Evolutionary conservation across 2,113 vertebrate species (phyloP), one percentile per base, ranked within the genome.

Genomic region (Alectura lathami): DNA sequence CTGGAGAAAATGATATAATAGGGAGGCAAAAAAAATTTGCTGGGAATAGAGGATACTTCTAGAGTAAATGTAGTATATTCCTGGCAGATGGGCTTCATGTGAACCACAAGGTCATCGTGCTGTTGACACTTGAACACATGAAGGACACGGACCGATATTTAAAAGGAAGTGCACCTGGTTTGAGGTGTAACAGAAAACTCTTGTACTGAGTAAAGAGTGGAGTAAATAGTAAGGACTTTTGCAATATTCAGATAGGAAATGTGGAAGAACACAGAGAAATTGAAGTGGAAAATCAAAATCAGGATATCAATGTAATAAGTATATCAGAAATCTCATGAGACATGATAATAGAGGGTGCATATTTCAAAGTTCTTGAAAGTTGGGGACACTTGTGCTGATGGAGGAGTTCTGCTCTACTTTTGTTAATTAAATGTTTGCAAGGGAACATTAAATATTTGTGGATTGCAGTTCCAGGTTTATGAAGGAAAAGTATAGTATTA

Each of bases 301-400:
- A 67, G 27, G 34, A 15, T 57, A 36, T 63, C 8, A 34, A 22
- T 24, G 3, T 36, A 50, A 69, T 10, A 77, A 27, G 15, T 60
- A 7, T 30, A 30, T 54, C 20, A 56, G 72, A 67, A 90, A 56
- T 16, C 63, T 72, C 29, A 38, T 50, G 47, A 17, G 7, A 54
- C 6, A 10, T 30, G 8, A 21, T 53, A 51, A n/a, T 64, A 11
- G 0, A 1, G 30, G 27, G 42, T 0, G 1, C 26, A n/a, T n/a
- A n/a, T n/a, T n/a, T n/a, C n/a, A n/a, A n/a, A n/a, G n/a, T 40
- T 68, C 32, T 57, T 43, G 42, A 56, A 84, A 60, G 32, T 21
- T 57, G 43, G 24, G 18, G 68, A 62, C 48, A 56, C 4, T 13
- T 50, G 9, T 2, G 8, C 48, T 89, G 54, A 75, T 43, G n/a